A percentile compares a stretch with the other conserved stretches of the same genome.
Evolutionary conservation across 2,113 vertebrate genomes (phyloP).

Genomic region (Sapajus apella): DNA sequence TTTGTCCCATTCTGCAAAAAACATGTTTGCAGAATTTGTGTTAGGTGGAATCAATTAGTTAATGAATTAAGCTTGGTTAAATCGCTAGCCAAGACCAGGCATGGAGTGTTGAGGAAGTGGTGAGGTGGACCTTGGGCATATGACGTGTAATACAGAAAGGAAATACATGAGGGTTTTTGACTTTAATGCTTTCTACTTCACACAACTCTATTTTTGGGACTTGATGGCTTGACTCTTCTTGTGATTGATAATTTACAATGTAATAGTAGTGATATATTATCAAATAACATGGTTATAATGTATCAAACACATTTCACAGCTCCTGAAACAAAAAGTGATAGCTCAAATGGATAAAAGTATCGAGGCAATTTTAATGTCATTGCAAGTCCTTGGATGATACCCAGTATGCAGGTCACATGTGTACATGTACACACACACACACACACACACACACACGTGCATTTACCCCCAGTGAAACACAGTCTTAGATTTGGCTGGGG

Average conservation of each 20-base stretch:
- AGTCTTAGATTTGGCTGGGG: background rate
- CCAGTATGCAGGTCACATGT: background rate
- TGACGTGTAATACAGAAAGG: background rate
- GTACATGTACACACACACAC: fast-evolving
- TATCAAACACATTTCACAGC: background rate
- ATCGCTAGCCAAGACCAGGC: background rate
- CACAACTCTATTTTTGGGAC: background rate
- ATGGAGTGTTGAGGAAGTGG: background rate
- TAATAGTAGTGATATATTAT: background rate
- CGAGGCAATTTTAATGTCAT: background rate
- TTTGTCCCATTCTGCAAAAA: background rate
- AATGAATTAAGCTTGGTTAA: background rate
- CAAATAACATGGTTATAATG: background rate
- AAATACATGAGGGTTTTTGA: background rate
- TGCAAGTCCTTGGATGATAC: no score
- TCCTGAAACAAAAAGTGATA: background rate
- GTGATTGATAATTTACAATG: background rate
- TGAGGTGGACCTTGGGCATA: background rate
- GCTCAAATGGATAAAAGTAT: background rate
- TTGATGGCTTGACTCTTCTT: background rate
- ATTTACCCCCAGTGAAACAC: background rate
- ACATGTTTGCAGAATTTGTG: background rate
- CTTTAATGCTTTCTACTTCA: background rate
- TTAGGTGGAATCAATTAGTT: background rate
- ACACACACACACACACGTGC: fast-evolving